Base-by-base conservation (phyloP, 2,888 invertebrate species). In the Ecdyonurus torrentis region DNA sequence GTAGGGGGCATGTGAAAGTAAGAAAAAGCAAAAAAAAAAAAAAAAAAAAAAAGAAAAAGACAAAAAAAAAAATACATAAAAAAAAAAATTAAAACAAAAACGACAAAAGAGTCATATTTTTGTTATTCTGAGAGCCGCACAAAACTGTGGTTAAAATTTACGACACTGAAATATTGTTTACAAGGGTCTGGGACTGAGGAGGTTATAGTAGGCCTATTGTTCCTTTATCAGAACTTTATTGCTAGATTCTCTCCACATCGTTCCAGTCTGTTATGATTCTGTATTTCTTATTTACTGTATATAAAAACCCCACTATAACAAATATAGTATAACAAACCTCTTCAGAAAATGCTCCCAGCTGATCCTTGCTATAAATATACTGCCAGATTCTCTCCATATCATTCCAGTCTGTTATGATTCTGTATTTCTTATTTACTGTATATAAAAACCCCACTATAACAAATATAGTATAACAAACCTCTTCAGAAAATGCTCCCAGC, bases 351-450 rank as follows among this genome's bases (percentile, higher is more conserved):
- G 95, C 96, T 64, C 96, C 91, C 63, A 99, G 79, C 76, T 99
- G 98, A 74, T 99, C 98, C 72, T 83, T 82, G 65, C 82, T 92
- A 74, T 98, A 99, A 70, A 99, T 93, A 73, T 99, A 99, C 70
- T 91, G 92, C 99, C 99, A 99, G 67, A 99, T 96, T 69, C 91
- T 80, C 73, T 99, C 98, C 99, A 99, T 99, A 69, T 99, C 99
- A 74, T 97, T 96, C 99, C 99, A 99, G 73, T 99, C 96, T 0
- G 91, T 96, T 1, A 99, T 96, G 66, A 99, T 92, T 0, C 99
- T 99, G 74, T 99, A 99, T 75, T 99, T 99, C 98, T 99, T 99
- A 1, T n/a, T n/a, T n/a, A n/a, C n/a, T n/a, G 2, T 55, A 52
- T 19, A 24, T 2, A 10, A 15, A n/a, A 22, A 18, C 37, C 18